Conservation (phyloP, 2,797 vertebrate genomes). For the Valencia hispanica region DNA sequence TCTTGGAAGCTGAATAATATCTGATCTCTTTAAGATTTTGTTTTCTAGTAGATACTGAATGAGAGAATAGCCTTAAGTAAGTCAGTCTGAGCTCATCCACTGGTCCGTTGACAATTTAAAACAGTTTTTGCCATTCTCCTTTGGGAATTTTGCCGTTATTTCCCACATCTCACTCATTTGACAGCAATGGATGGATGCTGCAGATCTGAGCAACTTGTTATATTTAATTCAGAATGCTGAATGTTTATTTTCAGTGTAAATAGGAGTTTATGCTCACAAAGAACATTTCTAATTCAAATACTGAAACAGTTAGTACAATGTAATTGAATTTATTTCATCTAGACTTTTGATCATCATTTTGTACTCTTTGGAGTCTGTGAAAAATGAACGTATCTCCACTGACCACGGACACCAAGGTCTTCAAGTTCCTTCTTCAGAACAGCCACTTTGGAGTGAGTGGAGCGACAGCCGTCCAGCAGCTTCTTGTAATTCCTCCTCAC, state of each 20-base stretch:
- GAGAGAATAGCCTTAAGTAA: background rate
- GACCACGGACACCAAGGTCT: constrained; percentile 84
- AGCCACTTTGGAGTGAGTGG: constrained; percentile 75
- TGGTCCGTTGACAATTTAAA: background rate
- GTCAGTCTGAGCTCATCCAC: background rate
- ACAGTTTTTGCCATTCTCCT: background rate
- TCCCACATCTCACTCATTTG: background rate
- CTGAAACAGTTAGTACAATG: background rate
- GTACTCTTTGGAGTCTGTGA: background rate
- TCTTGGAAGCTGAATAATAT: background rate
- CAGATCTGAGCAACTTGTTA: background rate
- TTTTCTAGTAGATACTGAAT: background rate
- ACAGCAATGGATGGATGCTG: background rate
- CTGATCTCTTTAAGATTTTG: background rate
- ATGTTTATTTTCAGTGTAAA: background rate
- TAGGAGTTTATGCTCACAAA: background rate
- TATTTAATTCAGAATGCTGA: background rate
- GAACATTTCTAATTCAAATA: background rate
- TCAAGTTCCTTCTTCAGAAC: constrained; percentile 84
- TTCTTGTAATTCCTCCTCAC: constrained; percentile 87
- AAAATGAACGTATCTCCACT: constrained; percentile 19
- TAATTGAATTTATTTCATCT: background rate
- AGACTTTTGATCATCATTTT: background rate
- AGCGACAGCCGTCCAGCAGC: constrained; percentile 79
- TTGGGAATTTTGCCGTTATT: background rate